Evolutionary conservation across 92 coral and sea anemone genomes (phyloP), one percentile per base, ranked within the genome.

Genomic region (Meandrina meandrites): DNA sequence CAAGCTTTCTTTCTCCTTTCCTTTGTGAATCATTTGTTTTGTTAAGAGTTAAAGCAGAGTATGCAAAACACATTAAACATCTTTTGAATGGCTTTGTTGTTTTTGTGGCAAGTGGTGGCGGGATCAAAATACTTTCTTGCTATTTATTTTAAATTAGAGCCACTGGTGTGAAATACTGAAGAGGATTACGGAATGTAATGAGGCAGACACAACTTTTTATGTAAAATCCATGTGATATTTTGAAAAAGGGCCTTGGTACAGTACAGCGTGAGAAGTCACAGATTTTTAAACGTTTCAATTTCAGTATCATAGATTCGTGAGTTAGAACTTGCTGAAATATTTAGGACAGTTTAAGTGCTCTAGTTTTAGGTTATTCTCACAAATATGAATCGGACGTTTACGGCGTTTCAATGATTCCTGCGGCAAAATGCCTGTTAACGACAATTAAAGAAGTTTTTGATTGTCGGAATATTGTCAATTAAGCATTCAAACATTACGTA

Each of bases 131-230:
- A 17, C 71, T 15, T 57, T 19, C n/a, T 45, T 6, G 56, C 75
- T 80, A 81, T 81, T 81, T 64, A 64, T 81, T 81, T 45, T 57
- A 28, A 82, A 82, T 82, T 70, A 82, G 69, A 30, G n/a, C 50
- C 58, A 21, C 34, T 10, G n/a, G 28, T 17, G 58, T 28, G 34
- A 21, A 34, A 14, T 67, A 48, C 34, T 68, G 31, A 45, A 36
- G 62, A 27, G 6, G 75, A 64, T 45, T n/a, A 60, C 10, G 21
- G 3, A 14, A 22, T 57, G 78, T 73, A 21, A 40, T 22, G 48
- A 73, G 31, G 22, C 24, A 47, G 42, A 4, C 45, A 71, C 34
- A 71, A 22, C 47, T 34, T 71, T 35, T 30, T 8, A 71, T 76
- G 57, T 8, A 17, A 5, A 36, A 22, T 57, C 21, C 68, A 27